Percentiles rank a stretch among this genome's conserved stretches.
These are phyloP conservation scores for Myotis planiceps DNA, from an alignment of 2,797 vertebrate genomes.

Conservation along the genomic window DNA sequence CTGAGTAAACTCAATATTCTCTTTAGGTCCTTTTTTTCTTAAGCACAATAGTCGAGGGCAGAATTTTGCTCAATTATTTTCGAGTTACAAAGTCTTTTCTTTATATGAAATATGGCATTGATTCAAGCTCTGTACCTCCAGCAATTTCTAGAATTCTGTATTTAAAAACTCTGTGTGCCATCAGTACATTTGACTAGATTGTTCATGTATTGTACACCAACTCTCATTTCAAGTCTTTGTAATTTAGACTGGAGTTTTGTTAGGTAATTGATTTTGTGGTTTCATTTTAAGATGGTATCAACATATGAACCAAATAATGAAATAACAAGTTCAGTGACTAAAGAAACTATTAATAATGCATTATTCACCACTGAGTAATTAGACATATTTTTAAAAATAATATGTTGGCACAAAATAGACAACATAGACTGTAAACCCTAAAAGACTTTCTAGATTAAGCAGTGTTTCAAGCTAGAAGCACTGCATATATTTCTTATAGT, in stretches of 20 bases:
- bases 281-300: conserved; percentile 28
- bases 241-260: background rate
- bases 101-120: background rate
- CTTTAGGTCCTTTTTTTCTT: background rate
- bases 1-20: background rate
- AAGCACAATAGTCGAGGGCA: background rate
- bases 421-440: background rate
- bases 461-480: background rate
- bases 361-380: background rate
- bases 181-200: background rate
- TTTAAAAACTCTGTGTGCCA: background rate
- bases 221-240: background rate
- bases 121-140: background rate
- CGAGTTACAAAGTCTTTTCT: background rate
- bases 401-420: background rate
- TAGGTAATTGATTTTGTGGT: background rate
- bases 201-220: background rate
- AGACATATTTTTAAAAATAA: background rate
- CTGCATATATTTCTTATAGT: no score
- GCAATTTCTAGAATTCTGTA: background rate
- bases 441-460: background rate
- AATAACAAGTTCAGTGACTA: background rate
- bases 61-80: conserved; percentile 5
- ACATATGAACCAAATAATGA: background rate
- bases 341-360: background rate